Base-by-base conservation (phyloP, 2,888 invertebrate genomes). In the Criorhina ranunculi region DNA sequence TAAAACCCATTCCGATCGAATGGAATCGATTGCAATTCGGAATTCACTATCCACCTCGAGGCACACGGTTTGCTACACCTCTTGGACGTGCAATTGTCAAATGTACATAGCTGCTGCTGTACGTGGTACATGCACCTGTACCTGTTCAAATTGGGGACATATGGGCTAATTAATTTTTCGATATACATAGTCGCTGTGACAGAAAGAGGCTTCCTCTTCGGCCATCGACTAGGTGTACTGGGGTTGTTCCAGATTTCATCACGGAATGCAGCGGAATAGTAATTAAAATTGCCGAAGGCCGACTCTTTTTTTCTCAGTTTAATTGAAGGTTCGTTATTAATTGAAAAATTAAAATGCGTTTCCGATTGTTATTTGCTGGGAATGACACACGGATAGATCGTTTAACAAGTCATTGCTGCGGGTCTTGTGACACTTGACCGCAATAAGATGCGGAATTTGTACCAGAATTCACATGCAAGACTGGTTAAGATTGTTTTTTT, bases 321-420 rank as follows among this genome's bases (percentile, higher is more conserved):
- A 9, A 6, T 55, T 55, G 31, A 55, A 33, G 15, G 33, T 17
- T 40, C 37, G 35, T 42, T 53, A 19, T 19, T 49, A 46, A 64
- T 64, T 46, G 35, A 37, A 64, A 42, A 75, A 55, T 17, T 17
- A 37, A 64, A 73, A 46, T 64, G 64, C 73, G 55, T 75, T 75
- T 75, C 73, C 73, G 64, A 55, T 64, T 19, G 12, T 44, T 55
- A 73, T 64, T 35, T 12, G 15, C 53, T 64, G 44, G 19, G 55
- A 44, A 44, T 44, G 44, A 44, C 44, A 44, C 17, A 17, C 17
- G 9, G 44, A 44, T 9, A 17, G 15, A 11, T 17, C 19, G 46
- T 15, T 46, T 17, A 46, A 46, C 19, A 11, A 46, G 44, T 24
- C 24, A 4, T 9, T 44, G 15, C 9, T 44, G 44, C 15, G 44